phyloP scores from a whole-genome alignment of 2,113 vertebrate genomes.

The Indicator maculatus region DNA sequence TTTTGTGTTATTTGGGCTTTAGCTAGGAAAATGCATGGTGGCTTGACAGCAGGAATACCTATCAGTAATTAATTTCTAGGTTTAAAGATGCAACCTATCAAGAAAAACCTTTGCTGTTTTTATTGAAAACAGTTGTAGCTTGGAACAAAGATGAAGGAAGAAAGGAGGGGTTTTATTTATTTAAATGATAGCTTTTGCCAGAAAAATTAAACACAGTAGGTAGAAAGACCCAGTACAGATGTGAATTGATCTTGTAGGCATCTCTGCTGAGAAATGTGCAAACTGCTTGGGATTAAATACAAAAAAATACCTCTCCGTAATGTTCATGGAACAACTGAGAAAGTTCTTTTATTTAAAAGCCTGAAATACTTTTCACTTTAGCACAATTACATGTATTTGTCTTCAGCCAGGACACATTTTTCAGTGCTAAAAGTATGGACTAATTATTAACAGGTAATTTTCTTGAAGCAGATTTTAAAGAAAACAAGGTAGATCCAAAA shows the following conservation, averaged over 20 bases:
- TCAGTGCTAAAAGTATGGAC: background rate
- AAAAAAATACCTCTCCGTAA: background rate
- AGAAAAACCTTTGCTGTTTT: conserved; percentile 16
- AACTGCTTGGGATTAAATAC: background rate
- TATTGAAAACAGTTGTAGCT: background rate
- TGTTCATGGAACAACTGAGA: background rate
- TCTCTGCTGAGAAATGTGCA: background rate
- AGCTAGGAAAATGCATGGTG: background rate
- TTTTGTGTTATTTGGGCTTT: conserved; percentile 1
- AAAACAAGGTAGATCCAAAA: background rate
- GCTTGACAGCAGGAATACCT: background rate
- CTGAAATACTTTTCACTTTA: background rate
- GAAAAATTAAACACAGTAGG: conserved; percentile 28
- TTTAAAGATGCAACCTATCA: background rate
- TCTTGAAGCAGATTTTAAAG: background rate
- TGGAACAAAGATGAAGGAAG: background rate
- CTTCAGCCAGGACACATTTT: background rate
- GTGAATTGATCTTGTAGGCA: background rate
- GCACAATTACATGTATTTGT: background rate
- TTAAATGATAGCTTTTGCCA: background rate
- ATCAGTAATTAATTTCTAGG: background rate
- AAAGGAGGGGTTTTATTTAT: background rate
- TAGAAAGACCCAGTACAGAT: background rate
- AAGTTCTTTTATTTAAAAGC: background rate
- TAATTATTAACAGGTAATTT: background rate